A percentile compares a stretch with the other conserved stretches of the same genome.
Conservation (phyloP, 2,113 vertebrate genomes). For the Cephalopholis sonnerati region DNA sequence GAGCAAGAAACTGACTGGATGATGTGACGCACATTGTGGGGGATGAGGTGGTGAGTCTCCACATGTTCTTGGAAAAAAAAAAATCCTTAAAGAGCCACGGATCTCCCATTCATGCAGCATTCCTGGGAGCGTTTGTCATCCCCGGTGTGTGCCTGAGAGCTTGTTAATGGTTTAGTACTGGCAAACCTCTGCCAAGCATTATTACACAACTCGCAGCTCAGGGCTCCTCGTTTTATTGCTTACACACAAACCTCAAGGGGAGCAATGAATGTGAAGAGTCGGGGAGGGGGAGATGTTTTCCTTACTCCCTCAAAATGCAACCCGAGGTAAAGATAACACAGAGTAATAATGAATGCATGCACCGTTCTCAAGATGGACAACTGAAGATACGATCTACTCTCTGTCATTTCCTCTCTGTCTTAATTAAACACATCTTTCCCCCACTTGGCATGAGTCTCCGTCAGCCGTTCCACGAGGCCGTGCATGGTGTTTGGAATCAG, state of each 20-base stretch:
- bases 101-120: conserved; percentile 67
- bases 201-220: conserved; percentile 41
- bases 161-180: conserved; percentile 69
- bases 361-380: conserved; percentile 25
- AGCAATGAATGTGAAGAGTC: conserved; percentile 56
- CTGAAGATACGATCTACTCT: conserved; percentile 22
- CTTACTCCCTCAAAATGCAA: conserved; percentile 46
- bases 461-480: background rate
- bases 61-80: conserved; percentile 56
- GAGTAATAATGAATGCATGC: conserved; percentile 48
- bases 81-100: conserved; percentile 50
- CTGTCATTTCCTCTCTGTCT: conserved; percentile 38
- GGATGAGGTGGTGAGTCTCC: conserved; percentile 54
- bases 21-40: conserved; percentile 73
- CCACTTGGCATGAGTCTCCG: conserved; percentile 30
- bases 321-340: conserved; percentile 47
- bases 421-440: conserved; percentile 56
- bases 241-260: conserved; percentile 49
- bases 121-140: conserved; percentile 73
- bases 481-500: conserved; percentile 33
- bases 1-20: conserved; percentile 52
- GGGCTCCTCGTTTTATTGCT: conserved; percentile 52
- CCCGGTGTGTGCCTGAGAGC: conserved; percentile 46
- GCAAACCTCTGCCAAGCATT: conserved; percentile 53
- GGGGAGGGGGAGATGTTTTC: conserved; percentile 50